A percentile compares a stretch with the other conserved stretches of the same genome.
These are phyloP conservation scores for Scortum barcoo DNA, from an alignment of 2,113 vertebrate genomes.

Conservation along the genomic window DNA sequence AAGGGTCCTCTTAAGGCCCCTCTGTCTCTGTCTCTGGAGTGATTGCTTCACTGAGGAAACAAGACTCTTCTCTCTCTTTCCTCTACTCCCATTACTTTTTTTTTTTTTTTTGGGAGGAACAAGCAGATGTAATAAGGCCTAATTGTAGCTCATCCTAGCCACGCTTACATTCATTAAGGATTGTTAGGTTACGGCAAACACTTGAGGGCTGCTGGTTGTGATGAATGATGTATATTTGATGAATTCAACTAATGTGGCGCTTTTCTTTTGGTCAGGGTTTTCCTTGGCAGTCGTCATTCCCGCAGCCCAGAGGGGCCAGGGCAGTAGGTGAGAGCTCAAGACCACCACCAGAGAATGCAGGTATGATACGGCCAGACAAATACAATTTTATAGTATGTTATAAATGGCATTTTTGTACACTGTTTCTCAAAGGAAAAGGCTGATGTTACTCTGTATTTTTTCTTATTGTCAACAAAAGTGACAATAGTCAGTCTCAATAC, in stretches of 20 bases:
- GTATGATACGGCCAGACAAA: conserved; percentile 70
- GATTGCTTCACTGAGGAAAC: conserved; percentile 61
- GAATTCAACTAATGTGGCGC: conserved; percentile 3
- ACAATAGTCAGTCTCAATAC: not conserved
- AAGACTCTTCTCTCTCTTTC: conserved; percentile 59
- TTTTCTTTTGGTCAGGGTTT: conserved; percentile 85
- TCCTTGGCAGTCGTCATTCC: conserved; percentile 91
- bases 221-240: not conserved
- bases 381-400: not conserved
- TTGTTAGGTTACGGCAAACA: conserved; percentile 37
- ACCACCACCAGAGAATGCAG: conserved; percentile 88
- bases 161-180: conserved; percentile 26
- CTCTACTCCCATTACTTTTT: conserved; percentile 19
- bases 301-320: conserved; percentile 86
- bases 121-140: conserved; percentile 22
- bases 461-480: not conserved
- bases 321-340: conserved; percentile 85
- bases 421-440: not conserved
- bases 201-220: conserved; percentile 24
- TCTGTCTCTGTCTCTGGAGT: conserved; percentile 63
- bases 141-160: conserved; percentile 13
- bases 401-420: not conserved
- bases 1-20: conserved; percentile 71
- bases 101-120: conserved; percentile 22
- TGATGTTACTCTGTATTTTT: not conserved